Base-by-base conservation (phyloP, 2,797 vertebrate species). In the Danio tinwini region DNA sequence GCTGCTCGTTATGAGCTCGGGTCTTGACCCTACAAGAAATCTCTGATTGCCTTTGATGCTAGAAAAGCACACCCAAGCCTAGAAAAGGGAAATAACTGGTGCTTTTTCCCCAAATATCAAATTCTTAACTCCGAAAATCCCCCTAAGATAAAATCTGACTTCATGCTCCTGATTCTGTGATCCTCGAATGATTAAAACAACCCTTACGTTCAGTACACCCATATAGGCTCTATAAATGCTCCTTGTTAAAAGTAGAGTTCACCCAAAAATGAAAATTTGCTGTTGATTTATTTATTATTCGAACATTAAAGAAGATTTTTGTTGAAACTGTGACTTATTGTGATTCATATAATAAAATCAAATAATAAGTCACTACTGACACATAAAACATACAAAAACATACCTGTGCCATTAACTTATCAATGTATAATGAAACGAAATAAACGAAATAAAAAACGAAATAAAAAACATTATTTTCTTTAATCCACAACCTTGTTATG, bases 141-240 rank as follows among this genome's bases (percentile, higher is more conserved):
- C 11, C 53, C 4, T 45, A 40, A 14, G 17, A 42, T 65, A 5
- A 11, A 13, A 17, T 64, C 42, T 69, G 73, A 78, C 49, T 76
- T 39, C n/a, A 40, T 37, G 56, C 6, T 53, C 11, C 49, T 37
- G 64, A 81, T 70, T 53, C 17, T 56, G 70, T 17, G 19, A 72
- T 37, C 37, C 19, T 6, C 37, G 16, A 61, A 45, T 49, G 5
- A 63, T 29, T 10, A 40, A 19, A 6, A 39, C 44, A 78, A 67
- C 9, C 39, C n/a, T 70, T 21, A 6, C 37, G 55, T 40, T 65
- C 29, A 55, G 55, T 59, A 37, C 50, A 21, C 7, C 8, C 44
- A 39, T 62, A 40, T n/a, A 42, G 12, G 16, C 10, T 37, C 47
- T 58, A 42, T n/a, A 67, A 56, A 80, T 29, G 6, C 12, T 7